Percentiles rank a stretch among this genome's conserved stretches.
Conservation (phyloP, 2,797 vertebrate species). For the Chelon auratus region DNA sequence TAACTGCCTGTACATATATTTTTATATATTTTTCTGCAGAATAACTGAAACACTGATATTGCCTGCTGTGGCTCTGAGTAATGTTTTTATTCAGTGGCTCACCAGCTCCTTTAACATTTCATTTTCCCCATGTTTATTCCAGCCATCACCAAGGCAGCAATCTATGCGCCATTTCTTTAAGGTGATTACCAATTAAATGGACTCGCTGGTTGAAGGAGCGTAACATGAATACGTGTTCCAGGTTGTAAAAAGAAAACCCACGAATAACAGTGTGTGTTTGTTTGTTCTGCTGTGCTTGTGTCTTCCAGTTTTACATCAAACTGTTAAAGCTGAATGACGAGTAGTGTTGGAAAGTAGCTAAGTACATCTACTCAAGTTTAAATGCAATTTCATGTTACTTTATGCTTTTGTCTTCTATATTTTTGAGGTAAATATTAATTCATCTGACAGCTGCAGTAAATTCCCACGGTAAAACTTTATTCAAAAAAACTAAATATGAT, state of each 20-base stretch:
- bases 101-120: slow-evolving; percentile 55
- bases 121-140: slow-evolving; percentile 61
- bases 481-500: neutral
- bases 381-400: neutral
- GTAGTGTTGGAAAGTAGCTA: neutral
- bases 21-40: slow-evolving; percentile 45
- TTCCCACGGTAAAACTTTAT: neutral
- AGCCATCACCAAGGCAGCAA: slow-evolving; percentile 30
- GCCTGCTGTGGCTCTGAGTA: slow-evolving; percentile 61
- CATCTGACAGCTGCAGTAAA: neutral
- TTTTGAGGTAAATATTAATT: neutral
- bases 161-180: slow-evolving; percentile 51
- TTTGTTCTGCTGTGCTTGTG: neutral
- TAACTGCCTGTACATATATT: slow-evolving; percentile 50
- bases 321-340: neutral
- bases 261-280: neutral
- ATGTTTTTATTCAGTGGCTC: slow-evolving; percentile 69
- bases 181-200: slow-evolving; percentile 23
- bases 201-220: slow-evolving; percentile 20
- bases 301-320: neutral
- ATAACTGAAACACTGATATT: slow-evolving; percentile 59
- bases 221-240: slow-evolving; percentile 22
- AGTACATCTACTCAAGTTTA: neutral
- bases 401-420: neutral
- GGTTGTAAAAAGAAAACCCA: slow-evolving; percentile 20